Base-by-base conservation (phyloP, 2,797 vertebrate genomes). In the Hipposideros larvatus region DNA sequence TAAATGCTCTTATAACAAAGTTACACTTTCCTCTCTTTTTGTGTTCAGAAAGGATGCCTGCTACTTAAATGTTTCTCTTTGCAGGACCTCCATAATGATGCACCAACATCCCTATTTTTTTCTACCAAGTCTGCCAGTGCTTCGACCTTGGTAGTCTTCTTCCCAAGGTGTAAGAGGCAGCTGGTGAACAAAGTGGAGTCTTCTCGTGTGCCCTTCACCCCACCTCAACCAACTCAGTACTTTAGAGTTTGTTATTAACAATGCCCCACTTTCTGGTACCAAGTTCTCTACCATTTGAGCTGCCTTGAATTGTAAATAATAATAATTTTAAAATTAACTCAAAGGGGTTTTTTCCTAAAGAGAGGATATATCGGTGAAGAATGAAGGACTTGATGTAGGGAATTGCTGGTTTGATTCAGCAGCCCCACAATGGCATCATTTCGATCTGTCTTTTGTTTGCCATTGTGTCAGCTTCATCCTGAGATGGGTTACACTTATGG, bases 11-110 rank as follows among this genome's bases (percentile, higher is more conserved):
- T 79, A 8, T 31, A 93, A 70, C n/a, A 34, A 46, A 90, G 37
- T 78, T 78, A n/a, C 26, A 65, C 94, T 88, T 89, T 77, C 28
- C 37, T 86, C 43, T 91, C 28, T n/a, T 89, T 90, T 77, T 87
- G 21, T 51, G 18, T 90, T 84, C 31, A 51, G 82, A 16, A 82
- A 96, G 43, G 8, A 46, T 7, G 19, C 28, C 59, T 51, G 51
- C 59, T 75, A 55, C 21, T 55, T 57, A 57, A 61, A 31, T 28
- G 6, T 70, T 71, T 68, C 26, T 90, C 53, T 87, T 82, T 55
- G 21, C 0, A n/a, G 19, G 41, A 73, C 2, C 6, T 77, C 71
- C 22, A 4, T 46, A 63, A 18, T 5, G 16, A 46, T 55, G 31
- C 6, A 70, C 28, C n/a, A 96, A 26, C 2, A 28, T 18, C 13